Evolutionary conservation across 2,113 vertebrate species (phyloP).

Genomic region (Pyxicephalus adspersus): DNA sequence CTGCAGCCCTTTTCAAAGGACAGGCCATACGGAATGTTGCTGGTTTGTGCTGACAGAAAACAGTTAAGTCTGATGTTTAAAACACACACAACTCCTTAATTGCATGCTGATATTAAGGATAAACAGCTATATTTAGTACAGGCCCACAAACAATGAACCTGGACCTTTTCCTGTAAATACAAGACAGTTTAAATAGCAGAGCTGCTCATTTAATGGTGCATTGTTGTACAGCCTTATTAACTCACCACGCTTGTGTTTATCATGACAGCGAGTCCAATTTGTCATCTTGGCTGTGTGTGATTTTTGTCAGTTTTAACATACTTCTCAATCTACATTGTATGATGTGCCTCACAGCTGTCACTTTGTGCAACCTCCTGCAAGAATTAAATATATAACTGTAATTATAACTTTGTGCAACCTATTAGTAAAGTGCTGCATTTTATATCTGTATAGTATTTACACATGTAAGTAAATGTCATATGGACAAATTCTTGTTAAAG

Average conservation of each 20-base stretch:
- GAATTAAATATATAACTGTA: slow-evolving; percentile 16
- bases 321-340: background rate
- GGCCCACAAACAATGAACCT: slow-evolving; percentile 6
- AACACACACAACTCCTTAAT: background rate
- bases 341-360: slow-evolving; percentile 38
- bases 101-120: slow-evolving; percentile 15
- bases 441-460: background rate
- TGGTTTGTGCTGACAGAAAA: background rate
- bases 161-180: slow-evolving; percentile 2
- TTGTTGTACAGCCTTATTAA: slow-evolving; percentile 33
- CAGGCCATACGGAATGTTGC: too few species aligned
- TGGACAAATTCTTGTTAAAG: too few species aligned
- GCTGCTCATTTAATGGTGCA: slow-evolving; percentile 3
- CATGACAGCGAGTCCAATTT: slow-evolving; percentile 47
- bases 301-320: slow-evolving; percentile 21
- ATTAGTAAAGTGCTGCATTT: background rate
- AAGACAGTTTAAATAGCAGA: slow-evolving; percentile 13
- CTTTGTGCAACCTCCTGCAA: background rate
- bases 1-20: background rate
- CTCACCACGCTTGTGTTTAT: slow-evolving; percentile 30
- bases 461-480: too few species aligned
- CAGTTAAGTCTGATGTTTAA: slow-evolving; percentile 8
- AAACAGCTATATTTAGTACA: slow-evolving; percentile 21
- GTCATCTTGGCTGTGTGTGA: slow-evolving; percentile 35
- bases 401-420: slow-evolving; percentile 14